phyloP scores from a whole-genome alignment of 1,140 invertebrate genomes.

The Leptinotarsa undecemlineata region DNA sequence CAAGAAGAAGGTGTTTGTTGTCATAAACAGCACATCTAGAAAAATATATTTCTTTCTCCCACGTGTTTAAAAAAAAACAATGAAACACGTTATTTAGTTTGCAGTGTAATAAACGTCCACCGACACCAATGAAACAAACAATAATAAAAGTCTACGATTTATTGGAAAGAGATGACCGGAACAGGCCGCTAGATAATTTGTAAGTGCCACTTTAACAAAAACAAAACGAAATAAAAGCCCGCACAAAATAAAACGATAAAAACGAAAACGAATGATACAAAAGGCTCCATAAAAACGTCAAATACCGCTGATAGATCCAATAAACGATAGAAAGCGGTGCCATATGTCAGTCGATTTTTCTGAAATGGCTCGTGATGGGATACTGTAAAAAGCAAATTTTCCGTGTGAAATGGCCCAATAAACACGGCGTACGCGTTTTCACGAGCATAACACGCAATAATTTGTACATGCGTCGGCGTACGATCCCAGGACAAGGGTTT shows the following conservation, averaged over 20 bases:
- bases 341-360: conserved; percentile 16
- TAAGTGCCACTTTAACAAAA: not conserved
- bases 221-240: not conserved
- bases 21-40: too few relatives aligned
- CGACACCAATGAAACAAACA: not conserved
- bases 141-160: not conserved
- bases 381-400: conserved; percentile 16
- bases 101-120: too few relatives aligned
- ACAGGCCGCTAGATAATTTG: not conserved
- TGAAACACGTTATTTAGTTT: too few relatives aligned
- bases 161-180: not conserved
- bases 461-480: not conserved
- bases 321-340: conserved; percentile 13
- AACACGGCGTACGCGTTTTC: conserved; percentile 7
- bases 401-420: conserved; percentile 10
- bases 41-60: too few relatives aligned
- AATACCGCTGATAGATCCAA: conserved; percentile 19
- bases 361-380: not conserved
- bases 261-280: not conserved
- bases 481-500: not conserved
- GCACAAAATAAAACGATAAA: conserved; percentile 17
- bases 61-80: too few relatives aligned
- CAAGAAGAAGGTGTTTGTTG: too few relatives aligned
- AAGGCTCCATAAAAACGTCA: not conserved
- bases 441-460: not conserved